These are phyloP conservation scores for Amblyopsis hoosieri DNA, from an alignment of 2,797 vertebrate species.

Conservation along the genomic window DNA sequence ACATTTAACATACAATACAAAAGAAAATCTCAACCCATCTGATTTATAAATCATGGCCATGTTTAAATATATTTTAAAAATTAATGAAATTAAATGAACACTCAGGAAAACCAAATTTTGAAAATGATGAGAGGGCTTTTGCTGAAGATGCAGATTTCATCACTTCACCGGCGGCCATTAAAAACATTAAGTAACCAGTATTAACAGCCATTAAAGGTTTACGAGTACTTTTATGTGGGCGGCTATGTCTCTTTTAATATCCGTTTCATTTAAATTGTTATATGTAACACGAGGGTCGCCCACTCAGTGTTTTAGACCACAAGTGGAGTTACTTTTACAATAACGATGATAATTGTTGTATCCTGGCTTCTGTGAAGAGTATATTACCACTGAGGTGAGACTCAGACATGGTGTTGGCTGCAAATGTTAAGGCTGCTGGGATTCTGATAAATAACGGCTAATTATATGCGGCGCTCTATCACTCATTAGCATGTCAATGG, in stretches of 20 bases:
- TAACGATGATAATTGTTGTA: neutral
- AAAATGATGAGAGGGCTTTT: slow-evolving; percentile 2
- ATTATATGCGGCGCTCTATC: slow-evolving; percentile 61
- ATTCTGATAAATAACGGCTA: slow-evolving; percentile 64
- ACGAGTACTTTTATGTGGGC: slow-evolving; percentile 38
- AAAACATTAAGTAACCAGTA: slow-evolving; percentile 45
- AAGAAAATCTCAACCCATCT: no score
- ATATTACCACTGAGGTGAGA: slow-evolving; percentile 53
- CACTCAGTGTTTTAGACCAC: slow-evolving; percentile 1
- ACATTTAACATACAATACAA: no score
- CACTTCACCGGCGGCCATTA: slow-evolving; percentile 29
- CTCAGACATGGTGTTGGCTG: slow-evolving; percentile 51
- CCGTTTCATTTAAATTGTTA: slow-evolving; percentile 42
- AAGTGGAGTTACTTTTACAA: neutral
- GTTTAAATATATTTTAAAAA: no score
- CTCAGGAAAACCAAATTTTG: no score
- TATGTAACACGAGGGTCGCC: slow-evolving; percentile 16
- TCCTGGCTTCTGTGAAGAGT: slow-evolving; percentile 33
- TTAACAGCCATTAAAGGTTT: slow-evolving; percentile 49
- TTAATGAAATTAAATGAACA: no score
- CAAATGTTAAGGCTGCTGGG: slow-evolving; percentile 51
- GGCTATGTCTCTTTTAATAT: slow-evolving; percentile 41
- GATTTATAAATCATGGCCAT: no score
- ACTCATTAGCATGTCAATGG: slow-evolving; percentile 64
- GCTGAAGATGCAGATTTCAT: slow-evolving; percentile 20